Base-by-base conservation (phyloP, 2,797 vertebrate species). In the Typhlichthys eigenmanni region DNA sequence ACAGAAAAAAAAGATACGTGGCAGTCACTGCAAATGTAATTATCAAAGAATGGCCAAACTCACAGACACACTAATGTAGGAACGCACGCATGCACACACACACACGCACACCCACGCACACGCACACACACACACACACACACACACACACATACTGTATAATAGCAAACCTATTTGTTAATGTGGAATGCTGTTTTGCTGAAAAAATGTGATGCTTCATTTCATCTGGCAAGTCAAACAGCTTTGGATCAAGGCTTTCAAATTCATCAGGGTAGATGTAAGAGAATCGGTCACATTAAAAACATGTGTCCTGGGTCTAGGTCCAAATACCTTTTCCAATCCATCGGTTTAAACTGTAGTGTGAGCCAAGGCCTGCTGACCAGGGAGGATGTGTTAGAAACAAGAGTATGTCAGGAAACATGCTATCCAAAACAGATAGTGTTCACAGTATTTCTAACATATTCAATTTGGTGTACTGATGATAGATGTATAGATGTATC, bases 221-320 rank as follows among this genome's bases (percentile, higher is more conserved):
- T 87, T 84, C 76, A 68, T 68, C 69, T 83, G 84, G 86, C 76
- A 85, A 85, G 84, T 82, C 75, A 85, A 75, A 78, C 64, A 57
- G 62, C 68, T 71, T 66, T 71, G 80, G 79, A 80, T 81, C 72
- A 73, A 76, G 76, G 80, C 81, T 76, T 85, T 74, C 72, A 32
- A 72, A 86, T 67, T 88, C 83, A 83, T 84, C 86, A 81, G 61
- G 82, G 71, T 9, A 68, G 58, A 82, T 88, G 75, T 77, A 73
- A 86, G 68, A 80, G 79, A 74, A 79, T 56, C 61, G 70, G 71
- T 85, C 57, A 85, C 84, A 76, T 62, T 58, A 64, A 80, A 86
- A 82, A 82, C 80, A 82, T 85, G 80, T 87, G 84, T 80, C 74
- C 74, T 81, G 58, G 62, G 62, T 70, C 83, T 68, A 54, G 56